Conservation (phyloP, 2,113 vertebrate species). For the Corythornis vintsioides region DNA sequence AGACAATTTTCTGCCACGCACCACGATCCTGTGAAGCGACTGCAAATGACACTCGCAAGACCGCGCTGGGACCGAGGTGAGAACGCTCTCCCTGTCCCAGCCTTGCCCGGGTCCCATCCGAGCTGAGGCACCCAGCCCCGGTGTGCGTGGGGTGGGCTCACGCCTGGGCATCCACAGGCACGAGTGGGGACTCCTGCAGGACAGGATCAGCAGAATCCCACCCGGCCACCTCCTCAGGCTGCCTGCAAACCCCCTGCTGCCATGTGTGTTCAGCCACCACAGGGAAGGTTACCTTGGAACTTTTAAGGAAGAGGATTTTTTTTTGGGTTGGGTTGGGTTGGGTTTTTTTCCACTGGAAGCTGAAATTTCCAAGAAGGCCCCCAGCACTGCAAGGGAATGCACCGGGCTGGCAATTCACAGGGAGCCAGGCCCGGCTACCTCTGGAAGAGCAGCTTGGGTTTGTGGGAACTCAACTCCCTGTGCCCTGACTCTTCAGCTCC, state of each 20-base stretch:
- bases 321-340: no score
- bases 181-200: not conserved
- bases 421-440: not conserved
- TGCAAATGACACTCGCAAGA: not conserved
- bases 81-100: not conserved
- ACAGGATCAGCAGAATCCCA: not conserved
- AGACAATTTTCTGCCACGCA: not conserved
- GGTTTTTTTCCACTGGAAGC: not conserved
- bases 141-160: fast-evolving
- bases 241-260: not conserved
- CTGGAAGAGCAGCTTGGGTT: not conserved
- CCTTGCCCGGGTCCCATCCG: not conserved
- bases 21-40: not conserved
- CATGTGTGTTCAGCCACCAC: fast-evolving
- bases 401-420: not conserved
- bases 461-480: not conserved
- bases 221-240: not conserved
- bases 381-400: fast-evolving
- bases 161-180: fast-evolving
- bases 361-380: not conserved
- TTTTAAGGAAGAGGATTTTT: not conserved
- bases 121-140: fast-evolving
- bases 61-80: not conserved
- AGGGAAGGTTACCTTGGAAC: not conserved
- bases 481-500: not conserved